Evolutionary conservation across 2,888 invertebrate species (phyloP).

Genomic region (Lasius fuliginosus): DNA sequence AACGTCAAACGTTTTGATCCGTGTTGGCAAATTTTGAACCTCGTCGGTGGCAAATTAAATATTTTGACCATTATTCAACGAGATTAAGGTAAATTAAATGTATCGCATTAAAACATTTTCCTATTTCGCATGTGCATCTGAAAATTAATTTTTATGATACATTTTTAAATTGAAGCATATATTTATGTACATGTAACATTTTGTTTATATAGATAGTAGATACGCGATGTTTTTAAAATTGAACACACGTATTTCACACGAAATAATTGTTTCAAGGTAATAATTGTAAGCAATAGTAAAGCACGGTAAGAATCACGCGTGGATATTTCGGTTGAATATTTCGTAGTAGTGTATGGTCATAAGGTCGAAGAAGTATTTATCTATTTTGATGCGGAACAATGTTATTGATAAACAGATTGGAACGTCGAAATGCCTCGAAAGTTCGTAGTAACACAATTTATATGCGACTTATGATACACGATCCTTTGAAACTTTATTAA

Average conservation of each 20-base stretch:
- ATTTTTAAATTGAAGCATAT: background rate
- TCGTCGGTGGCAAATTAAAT: background rate
- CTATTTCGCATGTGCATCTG: background rate
- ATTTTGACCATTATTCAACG: background rate
- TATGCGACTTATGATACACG: background rate
- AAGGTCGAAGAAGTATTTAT: constrained; percentile 31
- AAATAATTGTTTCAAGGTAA: background rate
- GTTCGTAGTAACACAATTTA: background rate
- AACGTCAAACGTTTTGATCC: background rate
- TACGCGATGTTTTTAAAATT: background rate
- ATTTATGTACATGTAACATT: background rate
- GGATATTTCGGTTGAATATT: constrained; percentile 16
- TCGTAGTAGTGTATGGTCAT: background rate
- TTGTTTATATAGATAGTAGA: background rate
- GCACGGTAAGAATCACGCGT: background rate
- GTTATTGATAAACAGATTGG: background rate
- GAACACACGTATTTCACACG: background rate
- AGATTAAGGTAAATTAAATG: background rate
- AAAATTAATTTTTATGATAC: background rate
- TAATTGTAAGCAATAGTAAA: constrained; percentile 5
- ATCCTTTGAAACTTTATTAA: constrained; percentile 1
- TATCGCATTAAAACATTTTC: background rate
- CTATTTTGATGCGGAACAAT: constrained; percentile 12
- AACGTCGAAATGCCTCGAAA: constrained; percentile 1
- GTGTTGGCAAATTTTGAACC: background rate